Evolutionary conservation across 2,888 invertebrate species (phyloP).

Genomic region (Drosophila algonquin): DNA sequence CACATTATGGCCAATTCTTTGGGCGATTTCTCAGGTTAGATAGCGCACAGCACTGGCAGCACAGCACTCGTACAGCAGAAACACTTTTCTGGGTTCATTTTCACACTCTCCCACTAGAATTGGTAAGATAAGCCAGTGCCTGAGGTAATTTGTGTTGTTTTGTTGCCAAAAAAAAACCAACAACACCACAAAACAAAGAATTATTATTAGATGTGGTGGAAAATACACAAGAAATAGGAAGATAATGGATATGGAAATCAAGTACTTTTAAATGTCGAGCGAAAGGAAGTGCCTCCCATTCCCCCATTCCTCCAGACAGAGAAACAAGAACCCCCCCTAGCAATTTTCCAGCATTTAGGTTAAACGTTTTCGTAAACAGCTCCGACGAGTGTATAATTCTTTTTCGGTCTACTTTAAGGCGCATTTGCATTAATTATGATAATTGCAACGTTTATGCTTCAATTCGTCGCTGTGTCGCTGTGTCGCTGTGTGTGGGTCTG

Average conservation of each 20-base stretch:
- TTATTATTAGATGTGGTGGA: slow-evolving; percentile 44
- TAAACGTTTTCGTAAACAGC: slow-evolving; percentile 45
- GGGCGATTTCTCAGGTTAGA: slow-evolving; percentile 51
- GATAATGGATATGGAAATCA: slow-evolving; percentile 36
- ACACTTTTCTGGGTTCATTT: slow-evolving; percentile 42
- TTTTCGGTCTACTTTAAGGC: slow-evolving; percentile 48
- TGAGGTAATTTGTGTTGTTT: slow-evolving; percentile 16
- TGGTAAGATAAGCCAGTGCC: slow-evolving; percentile 37
- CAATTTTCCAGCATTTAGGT: slow-evolving; percentile 25
- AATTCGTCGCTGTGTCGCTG: slow-evolving; percentile 31
- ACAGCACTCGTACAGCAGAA: neutral
- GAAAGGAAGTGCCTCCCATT: neutral
- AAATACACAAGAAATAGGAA: neutral
- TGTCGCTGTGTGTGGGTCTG: slow-evolving; percentile 19
- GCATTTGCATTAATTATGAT: slow-evolving; percentile 74
- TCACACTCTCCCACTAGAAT: slow-evolving; percentile 38
- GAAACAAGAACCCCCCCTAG: neutral
- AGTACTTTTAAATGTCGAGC: slow-evolving; percentile 14
- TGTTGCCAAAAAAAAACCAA: slow-evolving; percentile 9
- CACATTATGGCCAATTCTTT: slow-evolving; percentile 72
- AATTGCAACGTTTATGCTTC: slow-evolving; percentile 72
- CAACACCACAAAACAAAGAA: neutral
- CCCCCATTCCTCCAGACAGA: no score
- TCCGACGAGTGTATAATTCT: slow-evolving; percentile 28
- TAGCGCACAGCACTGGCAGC: slow-evolving; percentile 22